Evolutionary conservation across 2,113 vertebrate species (phyloP).

Genomic region (Aspidoscelis tigris): DNA sequence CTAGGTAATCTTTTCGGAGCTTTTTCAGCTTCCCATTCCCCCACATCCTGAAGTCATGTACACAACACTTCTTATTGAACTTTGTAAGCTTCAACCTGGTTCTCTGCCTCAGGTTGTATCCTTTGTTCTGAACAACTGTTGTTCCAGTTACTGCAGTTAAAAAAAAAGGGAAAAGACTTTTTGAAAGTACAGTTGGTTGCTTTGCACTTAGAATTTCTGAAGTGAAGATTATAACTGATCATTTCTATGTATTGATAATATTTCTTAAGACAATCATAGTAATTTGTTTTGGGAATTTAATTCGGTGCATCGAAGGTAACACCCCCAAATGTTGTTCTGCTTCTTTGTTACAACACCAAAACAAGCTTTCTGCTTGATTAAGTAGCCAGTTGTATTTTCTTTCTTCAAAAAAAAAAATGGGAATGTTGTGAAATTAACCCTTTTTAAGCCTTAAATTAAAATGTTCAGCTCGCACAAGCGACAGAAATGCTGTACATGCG

Average conservation of each 20-base stretch:
- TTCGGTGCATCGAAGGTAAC: background rate
- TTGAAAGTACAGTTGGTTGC: background rate
- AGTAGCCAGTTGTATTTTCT: background rate
- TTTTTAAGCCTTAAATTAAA: conserved; percentile 76
- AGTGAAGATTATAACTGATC: too few relatives aligned
- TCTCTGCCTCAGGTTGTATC: conserved; percentile 99
- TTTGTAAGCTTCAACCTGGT: conserved; percentile 97
- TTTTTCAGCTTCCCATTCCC: conserved; percentile 90
- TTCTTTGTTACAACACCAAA: background rate
- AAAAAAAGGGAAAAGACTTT: background rate
- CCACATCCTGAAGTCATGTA: conserved; percentile 97
- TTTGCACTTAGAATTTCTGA: background rate
- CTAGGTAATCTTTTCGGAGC: conserved; percentile 94
- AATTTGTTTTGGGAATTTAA: background rate
- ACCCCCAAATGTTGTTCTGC: background rate
- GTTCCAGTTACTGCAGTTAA: too few relatives aligned
- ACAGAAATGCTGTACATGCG: conserved; percentile 98
- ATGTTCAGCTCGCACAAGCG: conserved; percentile 91
- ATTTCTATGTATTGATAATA: background rate
- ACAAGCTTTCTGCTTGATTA: background rate
- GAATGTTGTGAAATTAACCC: background rate
- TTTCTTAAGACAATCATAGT: background rate
- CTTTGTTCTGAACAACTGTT: too few relatives aligned
- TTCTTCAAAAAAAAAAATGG: background rate
- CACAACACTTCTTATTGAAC: conserved; percentile 95